A percentile compares a stretch with the other conserved stretches of the same genome.
These are phyloP conservation scores for Phanerotoma sp. DNA, from an alignment of 2,888 invertebrate species.

Conservation along the genomic window DNA sequence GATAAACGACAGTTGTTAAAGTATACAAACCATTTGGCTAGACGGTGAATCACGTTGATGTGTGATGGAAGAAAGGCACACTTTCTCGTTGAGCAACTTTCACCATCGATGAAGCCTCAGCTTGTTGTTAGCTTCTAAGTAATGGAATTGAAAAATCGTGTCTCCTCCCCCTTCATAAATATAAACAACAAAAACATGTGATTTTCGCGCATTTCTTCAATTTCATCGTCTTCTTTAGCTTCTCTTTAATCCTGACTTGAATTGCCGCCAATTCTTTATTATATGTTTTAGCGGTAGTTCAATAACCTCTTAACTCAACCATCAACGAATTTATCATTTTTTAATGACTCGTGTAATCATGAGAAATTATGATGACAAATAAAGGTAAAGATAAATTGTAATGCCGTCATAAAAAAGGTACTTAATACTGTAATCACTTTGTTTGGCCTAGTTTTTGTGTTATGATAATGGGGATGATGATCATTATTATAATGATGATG, in stretches of 20 bases:
- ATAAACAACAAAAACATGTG: conserved; percentile 13
- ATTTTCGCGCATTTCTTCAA: conserved; percentile 1
- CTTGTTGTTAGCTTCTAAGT: conserved; percentile 35
- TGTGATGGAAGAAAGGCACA: conserved; percentile 53
- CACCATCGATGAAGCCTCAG: conserved; percentile 55
- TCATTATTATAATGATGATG: too few species aligned
- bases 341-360: background rate
- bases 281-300: too few species aligned
- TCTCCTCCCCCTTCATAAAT: conserved; percentile 30
- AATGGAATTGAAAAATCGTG: conserved; percentile 44
- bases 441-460: conserved; percentile 3
- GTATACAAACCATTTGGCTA: conserved; percentile 37
- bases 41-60: conserved; percentile 47
- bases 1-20: conserved; percentile 22
- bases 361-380: background rate
- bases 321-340: background rate
- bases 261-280: too few species aligned
- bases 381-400: background rate
- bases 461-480: conserved; percentile 3
- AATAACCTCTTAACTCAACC: too few species aligned
- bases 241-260: too few species aligned
- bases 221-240: background rate
- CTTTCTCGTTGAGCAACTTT: conserved; percentile 56
- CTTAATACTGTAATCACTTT: too few species aligned
- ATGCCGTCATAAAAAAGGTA: background rate